Percentiles rank a stretch among this genome's conserved stretches.
Conservation (phyloP, 2,888 invertebrate genomes). For the Amblyjoppa proteus region DNA sequence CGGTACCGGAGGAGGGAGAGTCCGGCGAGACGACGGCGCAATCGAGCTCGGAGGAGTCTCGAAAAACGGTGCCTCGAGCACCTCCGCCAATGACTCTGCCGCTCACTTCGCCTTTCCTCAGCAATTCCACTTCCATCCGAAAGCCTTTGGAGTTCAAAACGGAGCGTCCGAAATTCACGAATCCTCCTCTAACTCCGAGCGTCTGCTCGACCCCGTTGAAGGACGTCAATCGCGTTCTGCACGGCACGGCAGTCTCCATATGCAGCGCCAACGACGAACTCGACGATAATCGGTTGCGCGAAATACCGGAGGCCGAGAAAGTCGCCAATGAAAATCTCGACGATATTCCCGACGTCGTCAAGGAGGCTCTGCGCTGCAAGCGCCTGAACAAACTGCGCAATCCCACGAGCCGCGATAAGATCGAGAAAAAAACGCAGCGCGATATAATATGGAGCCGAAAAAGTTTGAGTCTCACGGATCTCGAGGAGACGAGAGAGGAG, state of each 20-base stretch:
- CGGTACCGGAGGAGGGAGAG: conserved; percentile 92
- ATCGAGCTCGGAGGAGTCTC: conserved; percentile 32
- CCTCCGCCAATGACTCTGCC: conserved; percentile 69
- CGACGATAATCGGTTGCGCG: conserved; percentile 65
- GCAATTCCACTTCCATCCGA: conserved; percentile 68
- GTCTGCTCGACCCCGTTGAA: conserved; percentile 93
- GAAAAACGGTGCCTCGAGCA: conserved; percentile 17
- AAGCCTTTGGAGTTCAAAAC: conserved; percentile 74
- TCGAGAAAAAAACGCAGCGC: conserved; percentile 71
- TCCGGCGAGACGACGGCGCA: conserved; percentile 73
- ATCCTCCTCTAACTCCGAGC: conserved; percentile 90
- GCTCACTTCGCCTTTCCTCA: conserved; percentile 65
- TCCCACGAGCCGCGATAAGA: conserved; percentile 67
- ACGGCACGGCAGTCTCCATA: conserved; percentile 91
- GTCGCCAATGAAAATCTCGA: conserved; percentile 72
- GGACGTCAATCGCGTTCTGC: conserved; percentile 90
- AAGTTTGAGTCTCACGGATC: conserved; percentile 88
- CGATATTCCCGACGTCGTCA: conserved; percentile 85
- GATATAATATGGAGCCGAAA: conserved; percentile 76
- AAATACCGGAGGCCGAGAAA: conserved; percentile 62
- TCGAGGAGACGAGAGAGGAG: conserved; percentile 88
- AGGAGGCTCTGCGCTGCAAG: conserved; percentile 84
- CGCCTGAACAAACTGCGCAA: conserved; percentile 82
- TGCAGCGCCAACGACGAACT: conserved; percentile 87
- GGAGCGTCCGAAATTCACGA: conserved; percentile 80